Conservation (phyloP, 2,797 vertebrate genomes). For the Antrozous pallidus region DNA sequence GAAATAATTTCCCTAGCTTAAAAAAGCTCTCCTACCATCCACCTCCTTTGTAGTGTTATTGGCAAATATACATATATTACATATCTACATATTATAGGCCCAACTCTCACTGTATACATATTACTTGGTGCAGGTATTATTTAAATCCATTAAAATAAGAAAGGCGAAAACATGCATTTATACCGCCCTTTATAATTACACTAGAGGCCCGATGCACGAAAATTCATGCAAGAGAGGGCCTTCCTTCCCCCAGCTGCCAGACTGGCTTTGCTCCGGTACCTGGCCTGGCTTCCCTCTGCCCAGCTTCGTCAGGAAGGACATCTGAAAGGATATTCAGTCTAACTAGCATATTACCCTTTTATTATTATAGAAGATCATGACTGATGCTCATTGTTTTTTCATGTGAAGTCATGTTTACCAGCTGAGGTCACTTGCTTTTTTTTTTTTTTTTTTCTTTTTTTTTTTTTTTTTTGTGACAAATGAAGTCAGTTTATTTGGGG, state of each 20-base stretch:
- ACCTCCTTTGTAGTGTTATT: background rate
- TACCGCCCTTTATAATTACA: background rate
- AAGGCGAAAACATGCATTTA: background rate
- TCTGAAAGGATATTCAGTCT: too few species aligned
- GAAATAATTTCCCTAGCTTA: background rate
- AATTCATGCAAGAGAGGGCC: too few species aligned
- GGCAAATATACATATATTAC: background rate
- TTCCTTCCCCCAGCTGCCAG: too few species aligned
- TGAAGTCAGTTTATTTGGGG: background rate
- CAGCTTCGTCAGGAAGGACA: too few species aligned
- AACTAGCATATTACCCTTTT: too few species aligned
- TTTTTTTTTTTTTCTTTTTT: too few species aligned
- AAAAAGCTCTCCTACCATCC: background rate
- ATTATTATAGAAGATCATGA: too few species aligned
- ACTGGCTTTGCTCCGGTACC: too few species aligned
- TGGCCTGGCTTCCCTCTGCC: too few species aligned
- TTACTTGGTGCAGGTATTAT: background rate
- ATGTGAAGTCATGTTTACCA: background rate
- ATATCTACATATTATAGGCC: background rate
- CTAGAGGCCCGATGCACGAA: too few species aligned
- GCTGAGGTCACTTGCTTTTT: background rate
- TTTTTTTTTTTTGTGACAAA: too few species aligned
- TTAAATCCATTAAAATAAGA: background rate
- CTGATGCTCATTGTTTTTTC: background rate
- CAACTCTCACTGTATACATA: background rate